phyloP scores from a whole-genome alignment of 2,113 vertebrate species.

The Balaeniceps rex region DNA sequence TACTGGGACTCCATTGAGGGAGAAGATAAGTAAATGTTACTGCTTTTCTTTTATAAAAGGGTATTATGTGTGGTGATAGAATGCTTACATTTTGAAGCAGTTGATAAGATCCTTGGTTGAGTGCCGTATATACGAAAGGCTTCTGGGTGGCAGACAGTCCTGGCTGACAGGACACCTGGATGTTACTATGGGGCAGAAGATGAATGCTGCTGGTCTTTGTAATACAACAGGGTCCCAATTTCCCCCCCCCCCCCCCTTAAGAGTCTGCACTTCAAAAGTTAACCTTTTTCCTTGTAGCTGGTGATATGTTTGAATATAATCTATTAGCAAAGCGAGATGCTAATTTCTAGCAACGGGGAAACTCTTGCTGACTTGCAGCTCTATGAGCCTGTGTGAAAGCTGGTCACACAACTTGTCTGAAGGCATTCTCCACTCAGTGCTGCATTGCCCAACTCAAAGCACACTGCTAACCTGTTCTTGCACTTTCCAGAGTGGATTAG shows the following conservation, averaged over 20 bases:
- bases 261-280: not conserved
- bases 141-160: not conserved
- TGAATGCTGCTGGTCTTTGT: not conserved
- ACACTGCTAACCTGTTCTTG: not conserved
- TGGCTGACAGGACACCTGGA: not conserved
- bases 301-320: not conserved
- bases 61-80: not conserved
- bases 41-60: not conserved
- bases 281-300: not conserved
- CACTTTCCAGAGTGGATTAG: not conserved
- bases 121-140: not conserved
- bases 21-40: not conserved
- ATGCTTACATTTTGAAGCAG: not conserved
- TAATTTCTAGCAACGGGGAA: not conserved
- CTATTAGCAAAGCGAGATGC: not conserved
- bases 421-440: not conserved
- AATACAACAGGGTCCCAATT: not conserved
- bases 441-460: not conserved
- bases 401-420: not conserved
- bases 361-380: not conserved
- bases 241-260: not conserved
- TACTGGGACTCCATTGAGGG: not conserved
- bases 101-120: not conserved
- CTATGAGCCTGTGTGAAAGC: not conserved
- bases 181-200: not conserved